Evolutionary conservation across 2,888 invertebrate species (phyloP).

Genomic region (Diplolepis rosae): DNA sequence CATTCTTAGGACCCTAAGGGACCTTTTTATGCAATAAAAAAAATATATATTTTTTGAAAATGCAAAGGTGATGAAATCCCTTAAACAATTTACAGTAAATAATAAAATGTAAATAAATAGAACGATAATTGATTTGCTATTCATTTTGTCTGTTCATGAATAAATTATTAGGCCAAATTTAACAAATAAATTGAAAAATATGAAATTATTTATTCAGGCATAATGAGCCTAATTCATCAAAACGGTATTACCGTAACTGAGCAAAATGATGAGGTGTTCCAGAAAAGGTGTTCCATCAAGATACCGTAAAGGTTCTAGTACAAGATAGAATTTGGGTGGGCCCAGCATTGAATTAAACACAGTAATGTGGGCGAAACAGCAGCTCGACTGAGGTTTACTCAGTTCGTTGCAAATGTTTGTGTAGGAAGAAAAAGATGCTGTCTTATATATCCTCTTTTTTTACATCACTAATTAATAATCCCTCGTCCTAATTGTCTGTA

Average conservation of each 20-base stretch:
- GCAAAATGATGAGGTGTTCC: constrained; percentile 6
- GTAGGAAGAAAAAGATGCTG: constrained; percentile 3
- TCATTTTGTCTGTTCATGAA: background rate
- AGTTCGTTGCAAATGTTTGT: constrained; percentile 10
- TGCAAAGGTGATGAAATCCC: no score
- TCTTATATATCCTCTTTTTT: background rate
- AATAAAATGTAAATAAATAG: no score
- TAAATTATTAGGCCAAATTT: background rate
- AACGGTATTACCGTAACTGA: constrained; percentile 13
- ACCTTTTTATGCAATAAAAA: no score
- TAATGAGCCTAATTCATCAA: background rate
- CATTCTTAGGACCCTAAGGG: no score
- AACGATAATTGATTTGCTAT: background rate
- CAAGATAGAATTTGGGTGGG: constrained; percentile 42
- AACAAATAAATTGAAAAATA: background rate
- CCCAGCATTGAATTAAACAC: constrained; percentile 42
- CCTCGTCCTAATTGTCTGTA: background rate
- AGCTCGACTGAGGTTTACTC: constrained; percentile 17
- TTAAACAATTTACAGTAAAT: no score
- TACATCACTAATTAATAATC: background rate
- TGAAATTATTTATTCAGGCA: background rate
- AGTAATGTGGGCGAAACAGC: constrained; percentile 31
- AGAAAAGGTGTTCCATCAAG: constrained; percentile 18
- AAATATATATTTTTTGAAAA: no score
- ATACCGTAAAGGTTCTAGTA: constrained; percentile 35